These are phyloP conservation scores for Hylia prasina DNA, from an alignment of 2,113 vertebrate species.

Conservation along the genomic window DNA sequence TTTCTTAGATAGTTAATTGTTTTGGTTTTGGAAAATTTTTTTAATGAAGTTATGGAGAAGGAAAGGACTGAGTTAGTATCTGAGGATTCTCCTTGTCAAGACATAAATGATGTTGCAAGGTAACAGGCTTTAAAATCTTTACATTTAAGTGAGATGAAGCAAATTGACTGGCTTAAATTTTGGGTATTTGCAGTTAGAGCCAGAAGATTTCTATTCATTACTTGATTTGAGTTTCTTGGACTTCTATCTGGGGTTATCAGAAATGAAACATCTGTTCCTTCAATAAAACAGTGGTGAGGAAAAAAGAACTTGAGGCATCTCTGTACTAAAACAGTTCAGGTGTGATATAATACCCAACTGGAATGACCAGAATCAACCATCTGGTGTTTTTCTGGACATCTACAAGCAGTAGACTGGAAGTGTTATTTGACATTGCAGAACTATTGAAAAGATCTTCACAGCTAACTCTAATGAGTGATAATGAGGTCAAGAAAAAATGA, in stretches of 20 bases:
- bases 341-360: neutral
- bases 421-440: neutral
- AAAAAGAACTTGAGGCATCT: neutral
- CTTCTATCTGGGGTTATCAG: neutral
- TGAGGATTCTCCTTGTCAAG: neutral
- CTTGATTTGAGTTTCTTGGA: neutral
- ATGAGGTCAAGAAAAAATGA: neutral
- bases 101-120: neutral
- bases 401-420: neutral
- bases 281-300: neutral
- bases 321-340: neutral
- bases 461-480: neutral
- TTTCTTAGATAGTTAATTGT: neutral
- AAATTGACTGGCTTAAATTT: neutral
- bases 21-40: neutral
- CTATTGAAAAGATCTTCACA: neutral
- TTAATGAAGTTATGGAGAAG: neutral
- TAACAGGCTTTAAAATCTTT: neutral
- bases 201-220: neutral
- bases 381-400: neutral
- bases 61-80: neutral
- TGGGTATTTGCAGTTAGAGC: neutral
- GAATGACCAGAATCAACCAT: neutral
- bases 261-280: neutral
- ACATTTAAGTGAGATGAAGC: neutral